Evolutionary conservation across 1,140 invertebrate genomes (phyloP).

Genomic region (Ostrea denselamellosa): DNA sequence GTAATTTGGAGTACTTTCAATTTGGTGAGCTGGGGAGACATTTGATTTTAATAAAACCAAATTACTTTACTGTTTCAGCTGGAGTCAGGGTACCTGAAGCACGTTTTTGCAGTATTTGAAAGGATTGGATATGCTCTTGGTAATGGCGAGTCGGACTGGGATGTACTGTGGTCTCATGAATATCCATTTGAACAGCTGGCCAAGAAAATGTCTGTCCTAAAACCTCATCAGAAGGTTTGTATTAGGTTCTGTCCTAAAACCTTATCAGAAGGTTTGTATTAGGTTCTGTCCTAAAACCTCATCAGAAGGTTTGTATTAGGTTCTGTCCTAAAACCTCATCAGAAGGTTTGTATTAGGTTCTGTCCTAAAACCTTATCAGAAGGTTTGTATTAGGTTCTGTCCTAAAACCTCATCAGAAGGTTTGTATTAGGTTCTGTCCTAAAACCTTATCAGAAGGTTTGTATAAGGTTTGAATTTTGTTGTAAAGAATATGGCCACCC

Average conservation of each 20-base stretch:
- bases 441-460: constrained; percentile 85
- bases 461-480: neutral
- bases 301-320: neutral
- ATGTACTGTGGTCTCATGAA: constrained; percentile 94
- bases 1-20: no score
- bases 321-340: constrained; percentile 85
- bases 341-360: constrained; percentile 81
- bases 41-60: no score
- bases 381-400: constrained; percentile 78
- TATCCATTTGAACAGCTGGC: constrained; percentile 89
- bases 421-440: constrained; percentile 80
- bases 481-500: no score
- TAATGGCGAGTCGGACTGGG: constrained; percentile 85
- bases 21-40: no score
- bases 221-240: constrained; percentile 85
- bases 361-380: constrained; percentile 86
- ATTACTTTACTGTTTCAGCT: constrained; percentile 78
- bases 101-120: constrained; percentile 87
- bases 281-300: neutral
- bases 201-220: constrained; percentile 83
- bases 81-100: constrained; percentile 86
- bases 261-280: neutral
- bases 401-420: constrained; percentile 86
- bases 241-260: neutral
- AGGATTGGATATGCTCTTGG: constrained; percentile 86